Evolutionary conservation across 2,797 vertebrate genomes (phyloP), one percentile per base, ranked within the genome.

Genomic region (Cottoperca gobio): DNA sequence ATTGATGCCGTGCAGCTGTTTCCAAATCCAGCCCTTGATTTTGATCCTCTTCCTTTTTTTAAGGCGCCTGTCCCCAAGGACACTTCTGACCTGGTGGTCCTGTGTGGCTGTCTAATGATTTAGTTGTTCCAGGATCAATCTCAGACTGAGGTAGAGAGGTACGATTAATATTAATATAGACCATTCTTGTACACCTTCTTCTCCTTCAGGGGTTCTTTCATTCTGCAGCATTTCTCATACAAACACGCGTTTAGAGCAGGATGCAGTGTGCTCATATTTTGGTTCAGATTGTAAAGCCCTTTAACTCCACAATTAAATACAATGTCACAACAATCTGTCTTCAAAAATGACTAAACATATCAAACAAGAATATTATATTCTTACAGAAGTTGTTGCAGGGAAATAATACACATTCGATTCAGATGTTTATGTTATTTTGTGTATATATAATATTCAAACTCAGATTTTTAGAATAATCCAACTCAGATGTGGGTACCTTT

Each of bases 11-110:
- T 86, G 94, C 94, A 95, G 94, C 94, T 95, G 94, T 93, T 95
- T 93, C 87, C 91, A 94, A 94, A 94, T 94, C 89, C 91, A 85
- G 79, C 75, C 92, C 91, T 92, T 91, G 90, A 92, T 93, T 93
- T 93, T 94, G 91, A 93, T 89, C 90, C 89, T 91, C 84, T 87
- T 89, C 75, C 82, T 73, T 75, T 84, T 65, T 73, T 78, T 57
- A 78, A 65, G 33, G 8, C 39, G 4, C 54, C 23, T 16, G 33
- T 87, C 90, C 77, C 89, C 2, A 53, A 54, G 79, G 88, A 88
- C 82, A 73, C 74, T 75, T 77, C 81, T 86, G 85, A 83, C 86
- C 91, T 76, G 91, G 86, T 86, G 84, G 85, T 89, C 88, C 70
- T 82, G 86, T 86, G 85, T 84, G 61, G 35, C 68, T 6, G 33